Base-by-base conservation (phyloP, 2,113 vertebrate genomes). In the Ceyx margarethae region DNA sequence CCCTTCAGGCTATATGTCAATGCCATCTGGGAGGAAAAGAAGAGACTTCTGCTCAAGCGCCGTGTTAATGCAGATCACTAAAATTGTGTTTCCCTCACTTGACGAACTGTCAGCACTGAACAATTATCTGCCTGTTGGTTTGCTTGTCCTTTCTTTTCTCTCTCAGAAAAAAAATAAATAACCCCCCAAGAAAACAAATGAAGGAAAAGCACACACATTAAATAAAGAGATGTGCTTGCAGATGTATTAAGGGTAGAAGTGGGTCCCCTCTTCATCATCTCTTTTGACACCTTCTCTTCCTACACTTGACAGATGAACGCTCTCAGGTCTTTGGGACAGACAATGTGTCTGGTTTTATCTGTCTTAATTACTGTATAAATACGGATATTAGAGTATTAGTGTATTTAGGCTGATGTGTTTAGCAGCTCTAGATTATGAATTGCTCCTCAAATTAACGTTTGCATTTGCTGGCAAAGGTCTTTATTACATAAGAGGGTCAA, bases 1-100 rank as follows among this genome's bases (percentile, higher is more conserved):
- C 79, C 96, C 96, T 96, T 35, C 90, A 81, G 94, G 94, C 95
- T 89, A 96, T 89, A 76, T 88, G 85, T 96, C 95, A 90, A 54
- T 87, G 94, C 89, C 91, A 95, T 91, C 90, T 95, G 94, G 83
- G 89, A 95, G 94, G 84, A 89, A 92, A 76, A 79, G 56, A 86
- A 81, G 78, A 89, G 84, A 84, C 93, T 91, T 92, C 85, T 93
- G 91, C 82, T 95, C 51, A 57, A 88, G 90, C 15, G 10, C 73
- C 1, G 5, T 42, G 4, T 19, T 35, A 81, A 64, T 2, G 7
- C 48, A 77, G 89, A 76, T 82, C 45, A 71, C 90, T 87, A 80
- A 85, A 95, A 96, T 26, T 80, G 82, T 62, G 64, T 80, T 91
- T 69, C 82, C 87, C 76, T 61, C 83, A 25, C 75, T 90, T 92